Evolutionary conservation across 2,888 invertebrate species (phyloP).

Genomic region (Allolobophora icterica): DNA sequence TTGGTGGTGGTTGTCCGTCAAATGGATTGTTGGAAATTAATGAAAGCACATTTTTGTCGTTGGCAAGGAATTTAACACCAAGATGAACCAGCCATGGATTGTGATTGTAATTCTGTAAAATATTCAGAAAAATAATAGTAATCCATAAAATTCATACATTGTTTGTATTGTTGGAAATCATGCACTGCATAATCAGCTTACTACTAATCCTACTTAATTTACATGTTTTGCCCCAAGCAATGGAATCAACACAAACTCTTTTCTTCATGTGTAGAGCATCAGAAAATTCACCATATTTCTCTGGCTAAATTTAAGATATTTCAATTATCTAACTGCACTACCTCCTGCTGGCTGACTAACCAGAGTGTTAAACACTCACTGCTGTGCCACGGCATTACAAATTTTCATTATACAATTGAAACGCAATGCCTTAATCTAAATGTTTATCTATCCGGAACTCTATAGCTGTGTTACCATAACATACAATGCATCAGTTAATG

Average conservation of each 20-base stretch:
- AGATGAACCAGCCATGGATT: constrained; percentile 66
- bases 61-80: constrained; percentile 62
- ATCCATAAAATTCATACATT: background rate
- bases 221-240: background rate
- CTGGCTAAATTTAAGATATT: background rate
- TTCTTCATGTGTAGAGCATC: background rate
- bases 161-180: background rate
- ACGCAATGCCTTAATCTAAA: background rate
- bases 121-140: background rate
- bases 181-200: background rate
- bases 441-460: background rate
- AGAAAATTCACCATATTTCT: background rate
- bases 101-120: constrained; percentile 60
- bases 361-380: background rate
- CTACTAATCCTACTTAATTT: background rate
- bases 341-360: too few species aligned
- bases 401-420: background rate
- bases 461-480: background rate
- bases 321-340: background rate
- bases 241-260: background rate
- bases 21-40: constrained; percentile 65
- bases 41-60: constrained; percentile 57
- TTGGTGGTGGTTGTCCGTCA: constrained; percentile 58
- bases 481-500: background rate
- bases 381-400: background rate